Base-by-base conservation (phyloP, 2,113 vertebrate species). In the Gymnobelideus leadbeateri region DNA sequence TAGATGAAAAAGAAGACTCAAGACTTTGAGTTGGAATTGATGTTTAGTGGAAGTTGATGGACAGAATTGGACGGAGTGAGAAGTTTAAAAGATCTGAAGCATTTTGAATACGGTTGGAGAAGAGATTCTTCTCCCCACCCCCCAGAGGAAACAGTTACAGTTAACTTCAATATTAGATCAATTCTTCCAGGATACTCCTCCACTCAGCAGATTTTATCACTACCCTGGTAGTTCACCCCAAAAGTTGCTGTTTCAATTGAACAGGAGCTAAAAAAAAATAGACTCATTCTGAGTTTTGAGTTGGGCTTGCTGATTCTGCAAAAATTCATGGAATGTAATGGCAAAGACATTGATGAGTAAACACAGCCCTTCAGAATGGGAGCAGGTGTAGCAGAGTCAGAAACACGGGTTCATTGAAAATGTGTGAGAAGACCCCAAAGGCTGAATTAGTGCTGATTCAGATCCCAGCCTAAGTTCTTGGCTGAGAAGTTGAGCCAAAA, bases 341-440 rank as follows among this genome's bases (percentile, higher is more conserved):
- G 19, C 19, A 84, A 84, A 43, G 37, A 84, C 16, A 84, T 43
- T 23, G n/a, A 43, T 84, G n/a, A 84, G 68, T n/a, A 84, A 84
- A 43, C 61, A 37, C 14, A n/a, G 2, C 8, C 9, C 2, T 57
- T 91, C 53, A 31, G n/a, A 52, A 4, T 92, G 51, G 49, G 23
- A 95, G 16, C 49, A 50, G 43, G 31, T 94, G 53, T 51, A 68
- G 51, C 47, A 26, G 68, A 37, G 25, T 91, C 2, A 77, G 61
- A 90, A 49, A 95, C 92, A 46, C 68, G 21, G 54, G 9, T 16
- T 51, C 55, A 47, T 7, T 43, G 68, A n/a, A 84, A 84, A 43
- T 84, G 68, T 92, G 47, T 94, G 68, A 51, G 91, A 93, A 89
- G 26, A 96, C n/a, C 55, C 84, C 51, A 91, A 51, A 68, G 94